Percentiles rank a stretch among this genome's conserved stretches.
Evolutionary conservation across 2,113 vertebrate genomes (phyloP).

Genomic region (Festucalex cinctus): DNA sequence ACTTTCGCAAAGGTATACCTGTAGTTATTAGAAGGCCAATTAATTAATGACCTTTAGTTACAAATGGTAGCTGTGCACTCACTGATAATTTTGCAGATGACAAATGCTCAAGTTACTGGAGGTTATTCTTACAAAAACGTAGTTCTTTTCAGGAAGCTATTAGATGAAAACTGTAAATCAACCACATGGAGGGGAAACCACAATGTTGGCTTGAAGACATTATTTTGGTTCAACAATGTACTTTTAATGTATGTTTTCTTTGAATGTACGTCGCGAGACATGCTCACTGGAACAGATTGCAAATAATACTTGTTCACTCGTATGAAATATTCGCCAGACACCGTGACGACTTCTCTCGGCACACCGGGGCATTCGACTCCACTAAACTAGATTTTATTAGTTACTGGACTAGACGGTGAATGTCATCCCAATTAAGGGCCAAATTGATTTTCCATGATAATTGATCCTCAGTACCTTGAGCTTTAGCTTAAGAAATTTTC

Average conservation of each 20-base stretch:
- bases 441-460: too few relatives aligned
- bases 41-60: background rate
- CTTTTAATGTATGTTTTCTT: conserved; percentile 7
- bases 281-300: background rate
- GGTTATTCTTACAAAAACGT: background rate
- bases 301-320: background rate
- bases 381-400: too few relatives aligned
- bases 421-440: too few relatives aligned
- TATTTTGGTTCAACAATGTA: background rate
- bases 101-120: background rate
- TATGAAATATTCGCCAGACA: background rate
- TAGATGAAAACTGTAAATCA: background rate
- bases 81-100: background rate
- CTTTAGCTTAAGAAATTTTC: too few relatives aligned
- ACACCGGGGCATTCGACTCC: background rate
- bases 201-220: background rate
- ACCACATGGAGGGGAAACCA: background rate
- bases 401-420: too few relatives aligned
- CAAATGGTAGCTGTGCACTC: background rate
- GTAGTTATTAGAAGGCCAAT: background rate
- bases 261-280: background rate
- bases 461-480: too few relatives aligned
- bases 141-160: conserved; percentile 2
- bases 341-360: background rate
- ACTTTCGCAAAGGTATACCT: background rate